Evolutionary conservation across 2,888 invertebrate genomes (phyloP).

Genomic region (Acleris holmiana): DNA sequence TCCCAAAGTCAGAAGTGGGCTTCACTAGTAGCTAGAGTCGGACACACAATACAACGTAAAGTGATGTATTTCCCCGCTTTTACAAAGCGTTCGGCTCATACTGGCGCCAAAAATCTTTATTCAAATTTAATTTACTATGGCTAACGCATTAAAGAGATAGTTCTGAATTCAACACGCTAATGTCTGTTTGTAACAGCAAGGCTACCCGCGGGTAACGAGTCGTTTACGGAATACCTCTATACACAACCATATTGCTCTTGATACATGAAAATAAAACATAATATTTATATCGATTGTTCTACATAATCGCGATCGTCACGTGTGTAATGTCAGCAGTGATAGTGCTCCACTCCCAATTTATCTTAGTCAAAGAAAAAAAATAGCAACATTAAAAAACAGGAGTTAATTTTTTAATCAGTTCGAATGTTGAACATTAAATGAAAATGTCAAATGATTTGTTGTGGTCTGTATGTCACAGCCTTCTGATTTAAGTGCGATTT

Average conservation of each 20-base stretch:
- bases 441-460: not conserved
- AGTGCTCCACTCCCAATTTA: conserved; percentile 1
- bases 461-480: conserved; percentile 4
- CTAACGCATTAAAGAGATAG: not conserved
- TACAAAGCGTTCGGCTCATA: not conserved
- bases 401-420: no score
- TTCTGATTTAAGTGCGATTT: not conserved
- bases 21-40: not conserved
- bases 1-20: not conserved
- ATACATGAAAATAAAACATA: conserved; percentile 41
- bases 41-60: not conserved
- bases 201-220: conserved; percentile 14
- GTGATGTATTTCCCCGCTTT: not conserved
- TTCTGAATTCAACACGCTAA: not conserved
- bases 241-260: conserved; percentile 48
- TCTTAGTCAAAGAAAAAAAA: not conserved
- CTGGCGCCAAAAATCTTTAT: not conserved
- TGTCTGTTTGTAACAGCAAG: not conserved
- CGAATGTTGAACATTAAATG: not conserved
- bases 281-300: conserved; percentile 30
- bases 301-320: conserved; percentile 4
- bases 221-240: conserved; percentile 39
- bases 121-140: conserved; percentile 1
- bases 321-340: conserved; percentile 3
- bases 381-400: not conserved